Conservation (phyloP, 2,888 invertebrate genomes). For the Alloscopus bannaensis region DNA sequence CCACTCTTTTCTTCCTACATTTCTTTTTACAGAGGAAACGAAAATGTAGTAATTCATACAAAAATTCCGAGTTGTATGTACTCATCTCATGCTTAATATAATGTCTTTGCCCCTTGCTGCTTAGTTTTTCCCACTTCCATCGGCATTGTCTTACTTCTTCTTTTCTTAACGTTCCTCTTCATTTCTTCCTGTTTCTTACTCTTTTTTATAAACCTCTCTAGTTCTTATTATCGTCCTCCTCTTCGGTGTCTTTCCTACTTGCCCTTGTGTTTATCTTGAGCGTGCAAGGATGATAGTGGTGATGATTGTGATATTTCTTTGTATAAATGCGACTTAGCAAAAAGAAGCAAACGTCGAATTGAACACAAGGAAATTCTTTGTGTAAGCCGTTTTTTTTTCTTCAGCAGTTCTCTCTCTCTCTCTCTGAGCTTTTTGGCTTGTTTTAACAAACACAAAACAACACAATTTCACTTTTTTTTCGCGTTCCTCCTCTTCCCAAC, state of each 20-base stretch:
- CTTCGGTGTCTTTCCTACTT: constrained; percentile 25
- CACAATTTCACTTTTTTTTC: constrained; percentile 31
- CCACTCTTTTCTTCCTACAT: neutral
- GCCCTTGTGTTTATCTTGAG: constrained; percentile 12
- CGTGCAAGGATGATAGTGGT: neutral
- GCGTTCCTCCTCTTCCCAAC: constrained; percentile 11
- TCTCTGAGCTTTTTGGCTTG: constrained; percentile 1
- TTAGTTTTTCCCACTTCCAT: constrained; percentile 22
- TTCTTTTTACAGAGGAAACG: neutral
- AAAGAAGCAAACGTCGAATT: constrained; percentile 31
- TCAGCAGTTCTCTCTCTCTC: neutral
- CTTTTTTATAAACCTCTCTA: constrained; percentile 22
- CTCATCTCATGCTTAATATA: constrained; percentile 41
- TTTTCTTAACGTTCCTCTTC: neutral
- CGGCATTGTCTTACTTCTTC: constrained; percentile 22
- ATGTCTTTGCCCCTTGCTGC: constrained; percentile 40
- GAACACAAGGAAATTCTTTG: constrained; percentile 43
- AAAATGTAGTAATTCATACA: constrained; percentile 23
- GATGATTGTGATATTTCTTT: constrained; percentile 7
- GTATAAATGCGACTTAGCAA: neutral
- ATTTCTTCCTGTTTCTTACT: constrained; percentile 14
- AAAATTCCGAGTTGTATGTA: constrained; percentile 12
- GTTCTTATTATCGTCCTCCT: constrained; percentile 12
- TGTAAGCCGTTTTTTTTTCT: constrained; percentile 17
- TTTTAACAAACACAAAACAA: constrained; percentile 31